Evolutionary conservation across 2,888 invertebrate genomes (phyloP), one percentile per base, ranked within the genome.

Genomic region (Synanthedon formicaeformis): DNA sequence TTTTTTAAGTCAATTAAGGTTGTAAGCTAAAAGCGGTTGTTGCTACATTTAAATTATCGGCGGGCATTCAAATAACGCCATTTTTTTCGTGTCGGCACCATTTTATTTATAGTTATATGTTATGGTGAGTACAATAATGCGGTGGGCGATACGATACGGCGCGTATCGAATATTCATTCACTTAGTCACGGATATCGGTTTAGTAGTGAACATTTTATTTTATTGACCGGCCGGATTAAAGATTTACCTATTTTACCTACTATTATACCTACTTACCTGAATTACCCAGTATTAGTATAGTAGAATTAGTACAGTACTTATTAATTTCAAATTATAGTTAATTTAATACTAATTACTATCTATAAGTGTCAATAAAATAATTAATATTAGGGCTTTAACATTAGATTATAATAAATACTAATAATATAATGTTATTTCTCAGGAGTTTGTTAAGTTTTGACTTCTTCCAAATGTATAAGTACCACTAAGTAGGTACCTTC

Each of bases 41-140:
- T 86, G 84, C 85, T 87, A 86, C 86, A 87, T 87, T 87, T 87
- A 87, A 86, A 86, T 86, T 87, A 87, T 86, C 82, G 85, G 85
- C 75, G 80, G 81, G 84, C 85, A 87, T 84, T 85, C 83, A 84
- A 85, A 85, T 86, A 87, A 83, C 85, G 85, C 84, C 80, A 85
- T 84, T 86, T 87, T 78, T 86, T 85, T 84, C 76, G 78, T 85
- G 85, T 85, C 85, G 81, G 84, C 85, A 85, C 81, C 81, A 84
- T 81, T 84, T 84, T 84, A 84, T 86, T 83, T 83, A 82, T 72
- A 76, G 75, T 67, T 78, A 80, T 81, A 76, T 76, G 78, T 78
- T 79, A 79, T 74, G 71, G 75, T 73, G 66, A 66, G 70, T 75
- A 75, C 76, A 73, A 78, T 80, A 79, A 76, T 60, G 54, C 57